Percentiles rank a stretch among this genome's conserved stretches.
These are phyloP conservation scores for Columbina picui DNA, from an alignment of 2,113 vertebrate species.

Conservation along the genomic window DNA sequence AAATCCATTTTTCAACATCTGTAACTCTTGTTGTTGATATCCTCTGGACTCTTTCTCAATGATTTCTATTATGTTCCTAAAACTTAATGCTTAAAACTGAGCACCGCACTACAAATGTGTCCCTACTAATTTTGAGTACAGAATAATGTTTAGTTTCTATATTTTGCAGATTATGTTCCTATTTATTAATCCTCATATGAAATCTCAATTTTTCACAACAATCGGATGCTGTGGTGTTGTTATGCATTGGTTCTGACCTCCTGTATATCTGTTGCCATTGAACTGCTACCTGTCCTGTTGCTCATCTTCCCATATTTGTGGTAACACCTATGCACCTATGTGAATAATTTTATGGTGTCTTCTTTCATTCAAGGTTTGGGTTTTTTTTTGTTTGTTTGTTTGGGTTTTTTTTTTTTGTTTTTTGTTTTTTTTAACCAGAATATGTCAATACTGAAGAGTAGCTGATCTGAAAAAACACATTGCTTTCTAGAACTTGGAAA, in stretches of 20 bases:
- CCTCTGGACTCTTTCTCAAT: not conserved
- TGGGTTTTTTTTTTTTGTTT: too few relatives aligned
- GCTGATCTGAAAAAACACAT: not conserved
- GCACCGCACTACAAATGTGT: not conserved
- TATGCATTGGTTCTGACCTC: not conserved
- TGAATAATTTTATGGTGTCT: not conserved
- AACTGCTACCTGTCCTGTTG: not conserved
- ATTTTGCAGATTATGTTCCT: not conserved
- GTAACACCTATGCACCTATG: not conserved
- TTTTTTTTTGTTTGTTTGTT: not conserved
- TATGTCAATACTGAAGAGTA: not conserved
- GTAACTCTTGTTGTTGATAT: not conserved
- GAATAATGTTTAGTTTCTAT: not conserved
- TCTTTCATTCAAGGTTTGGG: not conserved
- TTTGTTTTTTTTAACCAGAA: not conserved
- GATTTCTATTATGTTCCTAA: not conserved
- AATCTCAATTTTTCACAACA: not conserved
- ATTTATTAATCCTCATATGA: not conserved
- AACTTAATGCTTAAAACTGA: not conserved
- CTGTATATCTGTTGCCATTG: not conserved
- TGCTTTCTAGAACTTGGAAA: not conserved
- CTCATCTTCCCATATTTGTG: not conserved
- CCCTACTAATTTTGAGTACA: not conserved
- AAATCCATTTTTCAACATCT: not conserved
- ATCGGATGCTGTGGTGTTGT: not conserved